A percentile compares a stretch with the other conserved stretches of the same genome.
phyloP scores from a whole-genome alignment of 2,888 invertebrate genomes.

The Halictus ligatus region DNA sequence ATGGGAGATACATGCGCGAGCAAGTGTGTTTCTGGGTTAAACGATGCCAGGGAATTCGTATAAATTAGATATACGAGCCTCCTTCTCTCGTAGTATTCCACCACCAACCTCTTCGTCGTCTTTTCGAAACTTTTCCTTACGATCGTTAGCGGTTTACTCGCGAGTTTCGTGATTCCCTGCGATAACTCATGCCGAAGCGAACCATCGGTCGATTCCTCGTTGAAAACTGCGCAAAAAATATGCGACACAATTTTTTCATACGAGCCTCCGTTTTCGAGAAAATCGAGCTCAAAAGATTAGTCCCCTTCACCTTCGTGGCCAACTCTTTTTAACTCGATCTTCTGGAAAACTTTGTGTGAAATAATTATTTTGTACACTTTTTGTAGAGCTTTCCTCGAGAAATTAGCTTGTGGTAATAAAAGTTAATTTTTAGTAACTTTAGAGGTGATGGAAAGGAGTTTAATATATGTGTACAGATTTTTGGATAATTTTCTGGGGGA shows the following conservation, averaged over 20 bases:
- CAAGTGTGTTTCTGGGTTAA: slow-evolving; percentile 41
- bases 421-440: too few species aligned
- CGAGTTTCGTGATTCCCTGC: not conserved
- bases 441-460: not conserved
- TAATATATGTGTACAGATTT: not conserved
- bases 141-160: not conserved
- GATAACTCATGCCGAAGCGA: not conserved
- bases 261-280: not conserved
- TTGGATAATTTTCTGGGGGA: not conserved
- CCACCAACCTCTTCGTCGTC: slow-evolving; percentile 6
- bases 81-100: not conserved
- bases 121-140: not conserved
- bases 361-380: not conserved
- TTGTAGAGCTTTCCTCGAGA: not conserved
- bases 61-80: slow-evolving; percentile 33
- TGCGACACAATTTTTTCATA: not conserved
- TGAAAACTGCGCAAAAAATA: not conserved
- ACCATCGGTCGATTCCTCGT: not conserved
- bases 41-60: slow-evolving; percentile 28
- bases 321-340: too few species aligned
- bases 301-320: not conserved
- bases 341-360: not conserved
- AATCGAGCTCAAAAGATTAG: not conserved
- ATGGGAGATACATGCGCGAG: slow-evolving; percentile 20
- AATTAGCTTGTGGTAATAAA: not conserved